These are phyloP conservation scores for Poecilia velifera DNA, from an alignment of 2,797 vertebrate species.

Conservation along the genomic window DNA sequence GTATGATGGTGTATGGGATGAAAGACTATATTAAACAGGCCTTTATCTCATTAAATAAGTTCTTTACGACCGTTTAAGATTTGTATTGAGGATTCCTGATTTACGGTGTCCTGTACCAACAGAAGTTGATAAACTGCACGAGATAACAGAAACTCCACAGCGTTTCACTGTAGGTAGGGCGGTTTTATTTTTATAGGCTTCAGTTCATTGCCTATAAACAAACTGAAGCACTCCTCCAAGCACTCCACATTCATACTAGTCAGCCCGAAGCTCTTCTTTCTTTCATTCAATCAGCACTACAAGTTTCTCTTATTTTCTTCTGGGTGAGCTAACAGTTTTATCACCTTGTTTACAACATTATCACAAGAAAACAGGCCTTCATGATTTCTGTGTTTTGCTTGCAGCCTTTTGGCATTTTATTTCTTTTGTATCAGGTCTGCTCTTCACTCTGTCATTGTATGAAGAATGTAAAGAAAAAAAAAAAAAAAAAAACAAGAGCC, in stretches of 20 bases:
- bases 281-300: neutral
- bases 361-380: neutral
- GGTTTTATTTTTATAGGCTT: conserved; percentile 5
- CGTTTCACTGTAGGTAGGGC: neutral
- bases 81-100: neutral
- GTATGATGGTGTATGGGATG: neutral
- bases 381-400: neutral
- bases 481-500: neutral
- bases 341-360: neutral
- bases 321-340: neutral
- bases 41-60: neutral
- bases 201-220: conserved; percentile 4
- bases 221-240: neutral
- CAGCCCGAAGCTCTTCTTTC: neutral
- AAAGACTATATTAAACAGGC: neutral
- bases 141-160: neutral
- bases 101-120: neutral
- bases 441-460: neutral
- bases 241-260: neutral
- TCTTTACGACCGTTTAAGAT: neutral
- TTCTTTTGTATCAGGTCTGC: neutral
- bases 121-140: neutral
- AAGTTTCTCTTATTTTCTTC: neutral
- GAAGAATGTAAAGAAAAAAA: neutral
- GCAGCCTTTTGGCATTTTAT: neutral